These are phyloP conservation scores for Sebastes minor DNA, from an alignment of 2,797 vertebrate species.

Conservation along the genomic window DNA sequence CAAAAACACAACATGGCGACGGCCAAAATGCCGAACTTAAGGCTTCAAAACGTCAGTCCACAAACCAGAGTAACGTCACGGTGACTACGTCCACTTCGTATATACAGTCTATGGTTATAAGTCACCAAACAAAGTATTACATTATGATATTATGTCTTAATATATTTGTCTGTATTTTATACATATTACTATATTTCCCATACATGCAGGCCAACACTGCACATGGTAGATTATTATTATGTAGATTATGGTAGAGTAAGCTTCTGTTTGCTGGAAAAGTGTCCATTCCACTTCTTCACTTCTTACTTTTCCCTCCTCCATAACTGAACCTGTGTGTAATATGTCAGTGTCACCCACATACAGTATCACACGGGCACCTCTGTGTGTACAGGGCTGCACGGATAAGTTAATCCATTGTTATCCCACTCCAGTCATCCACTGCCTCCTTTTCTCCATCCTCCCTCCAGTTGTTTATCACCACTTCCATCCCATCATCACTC, in stretches of 20 bases:
- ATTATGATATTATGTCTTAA: not conserved
- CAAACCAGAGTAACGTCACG: too few relatives aligned
- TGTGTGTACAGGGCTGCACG: conserved; percentile 44
- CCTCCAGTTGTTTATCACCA: conserved; percentile 72
- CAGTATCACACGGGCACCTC: conserved; percentile 2
- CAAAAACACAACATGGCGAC: too few relatives aligned
- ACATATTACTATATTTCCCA: not conserved
- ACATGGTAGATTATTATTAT: not conserved
- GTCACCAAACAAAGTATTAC: not conserved
- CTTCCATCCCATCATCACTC: conserved; percentile 72
- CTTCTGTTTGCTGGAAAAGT: not conserved
- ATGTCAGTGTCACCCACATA: conserved; percentile 32
- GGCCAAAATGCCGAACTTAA: too few relatives aligned
- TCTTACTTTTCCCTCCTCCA: not conserved
- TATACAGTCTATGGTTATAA: not conserved
- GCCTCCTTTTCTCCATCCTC: conserved; percentile 58
- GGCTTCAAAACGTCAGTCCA: too few relatives aligned
- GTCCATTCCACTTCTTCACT: not conserved
- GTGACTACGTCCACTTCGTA: too few relatives aligned
- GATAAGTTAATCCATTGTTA: conserved; percentile 53
- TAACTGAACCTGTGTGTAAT: conserved; percentile 20
- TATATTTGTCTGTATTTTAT: not conserved
- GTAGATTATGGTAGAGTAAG: too few relatives aligned
- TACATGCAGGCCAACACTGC: not conserved
- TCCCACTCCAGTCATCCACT: conserved; percentile 41